Base-by-base conservation (phyloP, 1,140 invertebrate species). In the Neotoxoptera formosana region DNA sequence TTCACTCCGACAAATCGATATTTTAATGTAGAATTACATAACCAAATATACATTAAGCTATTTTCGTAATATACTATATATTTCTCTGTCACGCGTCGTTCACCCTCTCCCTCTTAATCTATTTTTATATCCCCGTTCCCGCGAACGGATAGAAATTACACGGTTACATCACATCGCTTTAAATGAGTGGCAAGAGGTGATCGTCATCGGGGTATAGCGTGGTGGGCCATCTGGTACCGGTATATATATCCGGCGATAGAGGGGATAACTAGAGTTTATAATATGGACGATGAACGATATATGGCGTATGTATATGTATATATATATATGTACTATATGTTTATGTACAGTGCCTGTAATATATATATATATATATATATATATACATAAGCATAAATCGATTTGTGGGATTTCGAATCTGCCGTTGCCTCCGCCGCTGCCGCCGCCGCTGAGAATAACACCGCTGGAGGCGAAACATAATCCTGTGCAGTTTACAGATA, bases 401-500 rank as follows among this genome's bases (percentile, higher is more conserved):
- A 93, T 93, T 93, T 86, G 91, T 53, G 48, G 91, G 48, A 83
- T 93, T 93, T 93, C 8, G 76, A 92, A 83, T 92, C 83, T 36
- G 47, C 91, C 67, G 41, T 47, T 47, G 87, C 87, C 34, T n/a
- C n/a, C 48, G 88, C 47, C 34, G 48, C 14, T 41, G 89, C 87
- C 34, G 48, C n/a, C 48, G 88, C 47, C 34, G 48, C 14, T 41
- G 89, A 90, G 89, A 90, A 56, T 60, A 67, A 60, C 53, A 60
- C 36, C 14, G 67, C 67, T 51, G 81, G 48, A 41, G 51, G 81
- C 76, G 81, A 86, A 93, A 93, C 81, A 93, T 93, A 93, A 93
- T 93, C 91, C 81, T 34, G 91, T 86, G 91, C 91, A 93, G 91
- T 93, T 93, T 93, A 86, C 91, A 53, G 91, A 93, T 93, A 93